Evolutionary conservation across 2,113 vertebrate genomes (phyloP).

Genomic region (Oreochromis aureus): DNA sequence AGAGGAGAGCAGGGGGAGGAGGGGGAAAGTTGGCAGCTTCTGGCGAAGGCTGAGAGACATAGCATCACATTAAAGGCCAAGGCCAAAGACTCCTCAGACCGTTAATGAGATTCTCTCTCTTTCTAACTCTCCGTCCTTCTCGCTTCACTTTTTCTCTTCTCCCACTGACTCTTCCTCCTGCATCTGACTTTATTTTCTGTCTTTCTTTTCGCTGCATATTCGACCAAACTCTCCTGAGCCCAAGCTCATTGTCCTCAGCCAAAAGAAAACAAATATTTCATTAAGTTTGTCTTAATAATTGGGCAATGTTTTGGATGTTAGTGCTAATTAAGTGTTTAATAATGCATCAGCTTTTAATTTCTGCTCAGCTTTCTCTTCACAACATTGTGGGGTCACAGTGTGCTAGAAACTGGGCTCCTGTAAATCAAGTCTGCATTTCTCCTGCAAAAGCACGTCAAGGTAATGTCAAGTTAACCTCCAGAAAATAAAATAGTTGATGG

Average conservation of each 20-base stretch:
- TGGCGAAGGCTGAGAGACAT: slow-evolving; percentile 38
- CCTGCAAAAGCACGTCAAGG: neutral
- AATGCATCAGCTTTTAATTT: neutral
- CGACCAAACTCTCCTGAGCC: neutral
- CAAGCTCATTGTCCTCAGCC: neutral
- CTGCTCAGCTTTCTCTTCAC: neutral
- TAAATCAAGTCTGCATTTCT: neutral
- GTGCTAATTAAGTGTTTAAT: neutral
- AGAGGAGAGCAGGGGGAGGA: neutral
- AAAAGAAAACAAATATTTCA: neutral
- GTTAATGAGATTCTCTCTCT: slow-evolving; percentile 58
- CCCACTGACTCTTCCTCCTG: neutral
- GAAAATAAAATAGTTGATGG: neutral
- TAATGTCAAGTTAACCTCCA: neutral
- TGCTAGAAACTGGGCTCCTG: neutral
- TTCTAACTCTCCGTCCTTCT: neutral
- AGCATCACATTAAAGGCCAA: slow-evolving; percentile 49
- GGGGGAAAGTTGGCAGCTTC: slow-evolving; percentile 2
- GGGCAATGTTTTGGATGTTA: neutral
- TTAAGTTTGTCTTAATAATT: neutral
- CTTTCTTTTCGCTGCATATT: neutral
- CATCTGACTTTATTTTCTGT: neutral
- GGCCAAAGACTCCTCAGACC: slow-evolving; percentile 38
- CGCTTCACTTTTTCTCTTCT: neutral
- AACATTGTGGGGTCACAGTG: neutral